Evolutionary conservation across 2,888 invertebrate species (phyloP), one percentile per base, ranked within the genome.

Genomic region (Chalcis sispes): DNA sequence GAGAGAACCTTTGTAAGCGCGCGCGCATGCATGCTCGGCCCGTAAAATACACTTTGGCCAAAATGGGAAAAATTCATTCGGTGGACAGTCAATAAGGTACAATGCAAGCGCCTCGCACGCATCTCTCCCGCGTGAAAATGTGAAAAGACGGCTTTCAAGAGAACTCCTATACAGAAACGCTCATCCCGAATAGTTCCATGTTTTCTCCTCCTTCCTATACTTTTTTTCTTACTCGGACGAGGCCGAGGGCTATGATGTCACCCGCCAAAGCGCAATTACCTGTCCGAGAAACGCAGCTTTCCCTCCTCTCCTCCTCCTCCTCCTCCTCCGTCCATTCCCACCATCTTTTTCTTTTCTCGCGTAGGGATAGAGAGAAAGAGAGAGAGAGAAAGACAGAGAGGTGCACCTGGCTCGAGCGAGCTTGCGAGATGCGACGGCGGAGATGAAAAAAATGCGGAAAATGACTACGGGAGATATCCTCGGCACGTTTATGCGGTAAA

Each of bases 61-160:
- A 36, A 7, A 20, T 18, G 50, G 18, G 20, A 48, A 50, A 74
- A 67, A 69, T 74, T 64, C 69, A 74, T 74, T 64, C 70, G 20
- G 52, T 20, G 64, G 64, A 48, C 65, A 75, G 75, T 75, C 75
- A 75, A 75, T 75, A 71, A 66, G 75, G 71, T 59, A 75, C 75
- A 75, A 75, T 75, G 54, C 25, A 4, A 8, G 40, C 18, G 54
- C 25, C 4, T 36, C 27, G 18, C 56, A n/a, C 54, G 54, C 56
- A 67, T 20, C 67, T n/a, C 10, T 42, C 23, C 48, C 42, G 27
- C 18, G 2, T 20, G n/a, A 42, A 25, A 42, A 48, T 5, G 56
- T 58, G 42, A 46, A 69, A 56, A 58, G 48, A 18, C 32, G 32
- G 15, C 25, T 62, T 62, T 62, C 62, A 62, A 46, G 46, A 46